Conservation (phyloP, 2,113 vertebrate species). For the Calonectris borealis region DNA sequence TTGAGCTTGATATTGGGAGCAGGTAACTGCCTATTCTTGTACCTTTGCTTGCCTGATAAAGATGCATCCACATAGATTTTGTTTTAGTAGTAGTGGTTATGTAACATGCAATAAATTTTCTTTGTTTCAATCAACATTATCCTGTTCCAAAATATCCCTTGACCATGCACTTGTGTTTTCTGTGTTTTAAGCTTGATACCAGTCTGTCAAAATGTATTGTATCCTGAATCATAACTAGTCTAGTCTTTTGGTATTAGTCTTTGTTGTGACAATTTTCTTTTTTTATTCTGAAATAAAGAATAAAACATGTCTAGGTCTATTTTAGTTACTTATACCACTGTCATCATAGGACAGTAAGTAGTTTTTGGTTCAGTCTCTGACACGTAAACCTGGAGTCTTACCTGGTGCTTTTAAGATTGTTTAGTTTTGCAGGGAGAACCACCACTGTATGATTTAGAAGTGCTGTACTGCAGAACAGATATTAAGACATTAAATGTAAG, state of each 20-base stretch:
- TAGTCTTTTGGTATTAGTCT: neutral
- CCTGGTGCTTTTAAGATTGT: neutral
- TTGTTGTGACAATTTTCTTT: neutral
- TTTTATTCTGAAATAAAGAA: constrained; percentile 3
- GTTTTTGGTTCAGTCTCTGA: neutral
- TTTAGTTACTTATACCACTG: neutral
- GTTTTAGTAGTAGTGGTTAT: neutral
- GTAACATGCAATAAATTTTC: neutral
- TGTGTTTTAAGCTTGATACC: neutral
- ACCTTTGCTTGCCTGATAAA: neutral
- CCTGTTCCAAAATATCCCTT: neutral
- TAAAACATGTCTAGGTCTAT: neutral
- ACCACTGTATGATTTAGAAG: neutral
- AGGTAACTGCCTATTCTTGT: neutral
- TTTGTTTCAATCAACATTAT: neutral
- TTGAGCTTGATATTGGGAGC: neutral
- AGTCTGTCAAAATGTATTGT: neutral
- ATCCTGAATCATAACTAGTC: neutral
- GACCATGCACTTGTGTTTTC: neutral
- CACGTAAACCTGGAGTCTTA: neutral
- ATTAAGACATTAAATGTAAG: neutral
- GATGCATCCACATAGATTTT: neutral
- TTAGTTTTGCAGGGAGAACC: neutral
- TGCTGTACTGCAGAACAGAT: neutral
- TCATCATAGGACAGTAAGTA: neutral